Conservation (phyloP, 2,797 vertebrate genomes). For the Poecilia velifera region DNA sequence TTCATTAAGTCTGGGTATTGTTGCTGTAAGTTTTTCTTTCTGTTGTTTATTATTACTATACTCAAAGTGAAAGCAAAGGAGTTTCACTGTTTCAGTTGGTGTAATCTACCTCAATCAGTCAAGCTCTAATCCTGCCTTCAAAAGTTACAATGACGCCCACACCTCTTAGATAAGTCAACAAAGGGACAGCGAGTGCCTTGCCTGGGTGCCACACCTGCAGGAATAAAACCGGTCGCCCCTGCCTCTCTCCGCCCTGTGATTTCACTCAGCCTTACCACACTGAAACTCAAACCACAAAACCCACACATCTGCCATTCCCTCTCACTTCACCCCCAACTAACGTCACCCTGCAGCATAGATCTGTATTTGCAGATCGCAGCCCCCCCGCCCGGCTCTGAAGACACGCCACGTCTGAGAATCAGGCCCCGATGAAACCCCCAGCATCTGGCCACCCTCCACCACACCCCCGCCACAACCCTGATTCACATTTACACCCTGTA, state of each 20-base stretch:
- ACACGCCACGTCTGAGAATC: slow-evolving; percentile 9
- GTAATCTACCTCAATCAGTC: slow-evolving; percentile 3
- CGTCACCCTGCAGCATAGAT: slow-evolving; percentile 18
- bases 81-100: background rate
- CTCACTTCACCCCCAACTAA: slow-evolving; percentile 29
- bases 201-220: slow-evolving; percentile 36
- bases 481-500: slow-evolving; percentile 25
- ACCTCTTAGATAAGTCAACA: slow-evolving; percentile 3
- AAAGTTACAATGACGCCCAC: slow-evolving; percentile 10
- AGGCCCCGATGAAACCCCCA: slow-evolving; percentile 36
- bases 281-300: slow-evolving; percentile 37
- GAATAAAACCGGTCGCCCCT: background rate
- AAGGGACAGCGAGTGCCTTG: background rate
- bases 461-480: slow-evolving; percentile 25
- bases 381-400: background rate
- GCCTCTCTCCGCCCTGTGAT: slow-evolving; percentile 28
- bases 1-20: background rate
- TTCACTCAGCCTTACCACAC: slow-evolving; percentile 18
- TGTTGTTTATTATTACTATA: background rate
- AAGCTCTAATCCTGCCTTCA: slow-evolving; percentile 15
- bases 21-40: background rate
- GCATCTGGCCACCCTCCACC: slow-evolving; percentile 31
- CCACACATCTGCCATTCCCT: slow-evolving; percentile 27
- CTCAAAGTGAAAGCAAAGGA: background rate
- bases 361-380: slow-evolving; percentile 21